Evolutionary conservation across 2,888 invertebrate genomes (phyloP).

Genomic region (Octonoba sinensis): DNA sequence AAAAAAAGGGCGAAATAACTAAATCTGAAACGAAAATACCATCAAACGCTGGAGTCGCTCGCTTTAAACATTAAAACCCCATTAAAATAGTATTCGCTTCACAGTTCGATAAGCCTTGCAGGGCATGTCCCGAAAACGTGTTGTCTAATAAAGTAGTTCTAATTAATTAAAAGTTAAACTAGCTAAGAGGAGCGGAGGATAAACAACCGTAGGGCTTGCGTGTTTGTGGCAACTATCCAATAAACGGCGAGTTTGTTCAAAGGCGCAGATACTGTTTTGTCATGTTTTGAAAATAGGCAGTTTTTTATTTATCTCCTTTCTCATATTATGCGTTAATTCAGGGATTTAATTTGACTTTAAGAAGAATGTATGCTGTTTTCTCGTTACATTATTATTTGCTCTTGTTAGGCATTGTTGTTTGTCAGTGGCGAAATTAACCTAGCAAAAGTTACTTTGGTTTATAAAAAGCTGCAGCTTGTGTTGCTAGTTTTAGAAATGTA

Average conservation of each 20-base stretch:
- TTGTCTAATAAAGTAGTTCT: constrained; percentile 57
- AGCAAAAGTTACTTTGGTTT: no score
- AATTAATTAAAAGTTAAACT: constrained; percentile 64
- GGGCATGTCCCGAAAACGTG: constrained; percentile 56
- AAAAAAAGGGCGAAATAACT: constrained; percentile 17
- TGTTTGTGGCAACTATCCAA: constrained; percentile 62
- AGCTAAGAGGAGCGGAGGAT: constrained; percentile 20
- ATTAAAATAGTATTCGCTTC: constrained; percentile 56
- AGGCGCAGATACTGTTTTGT: constrained; percentile 43
- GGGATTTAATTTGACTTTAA: not conserved
- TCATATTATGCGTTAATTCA: no score
- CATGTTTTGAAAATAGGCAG: constrained; percentile 49
- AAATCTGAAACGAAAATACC: constrained; percentile 27
- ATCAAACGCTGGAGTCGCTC: constrained; percentile 4
- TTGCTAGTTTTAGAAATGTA: no score
- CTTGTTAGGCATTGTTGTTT: no score
- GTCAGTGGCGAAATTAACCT: no score
- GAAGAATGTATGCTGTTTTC: not conserved
- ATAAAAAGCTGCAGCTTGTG: no score
- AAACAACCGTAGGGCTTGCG: constrained; percentile 17
- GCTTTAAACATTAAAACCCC: constrained; percentile 63
- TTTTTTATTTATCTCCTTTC: constrained; percentile 16
- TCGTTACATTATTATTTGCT: no score
- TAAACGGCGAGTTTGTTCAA: constrained; percentile 44
- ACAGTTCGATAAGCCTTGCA: constrained; percentile 32